Percentiles rank a stretch among this genome's conserved stretches.
phyloP scores from a whole-genome alignment of 2,113 vertebrate species.

The Hippocampus abdominalis region DNA sequence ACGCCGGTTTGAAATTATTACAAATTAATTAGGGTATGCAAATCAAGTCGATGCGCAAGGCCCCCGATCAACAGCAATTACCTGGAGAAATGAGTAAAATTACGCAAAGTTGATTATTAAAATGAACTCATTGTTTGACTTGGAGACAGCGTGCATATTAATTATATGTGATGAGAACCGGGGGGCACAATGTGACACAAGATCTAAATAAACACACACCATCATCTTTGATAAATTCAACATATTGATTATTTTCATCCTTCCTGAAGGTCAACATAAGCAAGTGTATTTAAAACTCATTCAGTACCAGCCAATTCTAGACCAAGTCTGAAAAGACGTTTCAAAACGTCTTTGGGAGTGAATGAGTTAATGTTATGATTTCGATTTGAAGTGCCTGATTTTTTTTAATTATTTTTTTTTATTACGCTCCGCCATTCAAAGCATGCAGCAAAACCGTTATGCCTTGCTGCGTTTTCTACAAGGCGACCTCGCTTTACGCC shows the following conservation, averaged over 20 bases:
- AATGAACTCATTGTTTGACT: background rate
- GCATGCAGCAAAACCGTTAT: background rate
- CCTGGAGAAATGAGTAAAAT: conserved; percentile 59
- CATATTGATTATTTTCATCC: no score
- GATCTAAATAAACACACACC: background rate
- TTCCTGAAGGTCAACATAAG: no score
- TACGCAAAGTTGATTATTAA: conserved; percentile 18
- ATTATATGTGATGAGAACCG: conserved; percentile 6
- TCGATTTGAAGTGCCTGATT: no score
- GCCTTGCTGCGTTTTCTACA: background rate
- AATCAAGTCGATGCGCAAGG: conserved; percentile 54
- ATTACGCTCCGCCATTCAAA: background rate
- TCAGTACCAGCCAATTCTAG: no score
- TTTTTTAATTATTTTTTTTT: background rate
- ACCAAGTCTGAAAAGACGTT: no score
- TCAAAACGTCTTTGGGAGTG: no score
- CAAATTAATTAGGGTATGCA: conserved; percentile 76
- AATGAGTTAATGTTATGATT: no score
- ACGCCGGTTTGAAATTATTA: conserved; percentile 52
- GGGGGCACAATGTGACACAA: background rate
- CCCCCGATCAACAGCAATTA: conserved; percentile 41
- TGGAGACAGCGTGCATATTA: conserved; percentile 10
- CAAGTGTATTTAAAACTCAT: no score
- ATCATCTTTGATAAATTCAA: background rate
- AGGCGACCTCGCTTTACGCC: background rate